Conservation (phyloP, 2,888 invertebrate genomes). For the Eilema griseolum region DNA sequence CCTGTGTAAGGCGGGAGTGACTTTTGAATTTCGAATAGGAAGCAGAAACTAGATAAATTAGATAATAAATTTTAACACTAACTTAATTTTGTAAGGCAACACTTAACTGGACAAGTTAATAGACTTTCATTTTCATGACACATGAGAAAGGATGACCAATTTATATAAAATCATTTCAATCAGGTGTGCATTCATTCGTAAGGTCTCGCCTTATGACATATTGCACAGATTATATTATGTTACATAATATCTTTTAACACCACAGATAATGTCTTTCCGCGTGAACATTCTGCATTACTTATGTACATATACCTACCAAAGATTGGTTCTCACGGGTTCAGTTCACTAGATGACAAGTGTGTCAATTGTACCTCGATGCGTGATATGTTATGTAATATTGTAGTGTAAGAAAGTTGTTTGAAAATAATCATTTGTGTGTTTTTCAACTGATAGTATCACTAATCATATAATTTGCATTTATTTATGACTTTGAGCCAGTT, state of each 20-base stretch:
- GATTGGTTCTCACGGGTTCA: slow-evolving; percentile 8
- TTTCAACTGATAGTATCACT: not conserved
- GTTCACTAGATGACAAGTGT: slow-evolving; percentile 14
- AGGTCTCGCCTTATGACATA: slow-evolving; percentile 15
- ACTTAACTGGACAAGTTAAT: not conserved
- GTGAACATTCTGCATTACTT: slow-evolving; percentile 2
- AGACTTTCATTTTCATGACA: not conserved
- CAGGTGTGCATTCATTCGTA: slow-evolving; percentile 4
- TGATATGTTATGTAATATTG: slow-evolving; percentile 1
- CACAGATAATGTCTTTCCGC: slow-evolving; percentile 26
- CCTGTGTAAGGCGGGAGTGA: too few relatives aligned
- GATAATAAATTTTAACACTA: too few relatives aligned
- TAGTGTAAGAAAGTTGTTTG: slow-evolving; percentile 9
- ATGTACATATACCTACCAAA: not conserved
- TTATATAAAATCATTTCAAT: not conserved
- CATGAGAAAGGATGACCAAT: not conserved
- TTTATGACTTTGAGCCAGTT: not conserved
- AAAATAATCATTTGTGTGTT: not conserved
- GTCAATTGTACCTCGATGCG: slow-evolving; percentile 11
- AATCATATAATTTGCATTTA: not conserved
- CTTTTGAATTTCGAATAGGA: too few relatives aligned
- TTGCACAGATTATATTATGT: slow-evolving; percentile 24
- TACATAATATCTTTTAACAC: slow-evolving; percentile 25
- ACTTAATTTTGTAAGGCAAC: too few relatives aligned
- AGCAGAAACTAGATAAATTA: too few relatives aligned